Conservation (phyloP, 2,113 vertebrate genomes). For the Oreotrochilus melanogaster region DNA sequence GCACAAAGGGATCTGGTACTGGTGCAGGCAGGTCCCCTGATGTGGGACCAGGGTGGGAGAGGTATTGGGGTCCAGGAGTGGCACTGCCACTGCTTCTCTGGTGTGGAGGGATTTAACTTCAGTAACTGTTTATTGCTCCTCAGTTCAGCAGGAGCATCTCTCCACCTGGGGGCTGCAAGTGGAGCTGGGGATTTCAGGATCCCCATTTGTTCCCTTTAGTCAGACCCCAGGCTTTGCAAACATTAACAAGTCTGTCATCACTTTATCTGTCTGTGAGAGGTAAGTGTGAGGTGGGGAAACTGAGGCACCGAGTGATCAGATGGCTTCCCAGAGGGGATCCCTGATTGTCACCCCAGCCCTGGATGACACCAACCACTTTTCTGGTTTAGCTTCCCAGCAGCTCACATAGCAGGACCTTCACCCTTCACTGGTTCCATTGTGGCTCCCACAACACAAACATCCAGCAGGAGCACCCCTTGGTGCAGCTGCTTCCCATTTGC, state of each 20-base stretch:
- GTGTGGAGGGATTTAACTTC: not conserved
- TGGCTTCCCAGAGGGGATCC: not conserved
- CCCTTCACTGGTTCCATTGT: accelerated
- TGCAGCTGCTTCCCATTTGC: not conserved
- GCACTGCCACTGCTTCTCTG: not conserved
- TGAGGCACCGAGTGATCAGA: not conserved
- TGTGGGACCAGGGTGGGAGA: not conserved
- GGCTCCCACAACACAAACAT: not conserved
- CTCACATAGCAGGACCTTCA: not conserved
- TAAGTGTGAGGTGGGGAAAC: not conserved
- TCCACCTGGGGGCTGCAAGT: not conserved
- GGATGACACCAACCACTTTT: not conserved
- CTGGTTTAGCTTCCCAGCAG: not conserved
- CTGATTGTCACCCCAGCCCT: not conserved
- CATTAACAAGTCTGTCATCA: not conserved
- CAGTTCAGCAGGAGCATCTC: not conserved
- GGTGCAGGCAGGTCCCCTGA: not conserved
- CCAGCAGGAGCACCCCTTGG: not conserved
- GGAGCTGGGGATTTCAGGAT: not conserved
- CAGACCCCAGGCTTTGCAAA: constrained; percentile 20
- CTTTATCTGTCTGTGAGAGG: not conserved
- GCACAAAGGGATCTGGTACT: not conserved
- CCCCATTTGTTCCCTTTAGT: not conserved
- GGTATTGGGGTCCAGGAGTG: not conserved
- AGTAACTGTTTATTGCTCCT: not conserved